Base-by-base conservation (phyloP, 2,888 invertebrate species). In the Agrotis segetum region DNA sequence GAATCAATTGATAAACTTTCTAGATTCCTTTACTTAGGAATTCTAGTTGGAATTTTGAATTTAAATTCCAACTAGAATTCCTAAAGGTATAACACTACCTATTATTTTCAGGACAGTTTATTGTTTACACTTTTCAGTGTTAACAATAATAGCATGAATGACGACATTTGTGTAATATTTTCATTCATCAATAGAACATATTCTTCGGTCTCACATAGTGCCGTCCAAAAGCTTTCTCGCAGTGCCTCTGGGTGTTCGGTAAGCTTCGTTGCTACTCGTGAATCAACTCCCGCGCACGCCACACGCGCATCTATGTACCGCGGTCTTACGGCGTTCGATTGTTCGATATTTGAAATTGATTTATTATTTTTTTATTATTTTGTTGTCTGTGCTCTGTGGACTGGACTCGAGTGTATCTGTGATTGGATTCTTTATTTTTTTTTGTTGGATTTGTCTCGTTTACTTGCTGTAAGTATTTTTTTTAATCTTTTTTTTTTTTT, bases 181-280 rank as follows among this genome's bases (percentile, higher is more conserved):
- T 61, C 16, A 67, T n/a, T 61, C 19, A 24, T 62, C 50, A 78
- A 65, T 53, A 47, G 24, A 29, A 62, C 64, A 13, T 24, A 74
- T 71, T 73, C 40, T 75, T 65, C 55, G 50, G 49, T 79, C 58
- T 79, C 24, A 79, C 87, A 87, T 87, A 73, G 66, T 13, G 46
- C 72, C 67, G 49, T 86, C 79, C 82, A 50, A 75, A 86, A 89
- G 92, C 92, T 92, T 92, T 92, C 92, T 87, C 91, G 87, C 78
- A 72, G n/a, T 24, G 46, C 74, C 59, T 67, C 67, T 69, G 56
- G 40, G 50, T 58, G 70, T 62, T 63, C 60, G 61, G 71, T 67
- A 79, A 76, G 81, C 78, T 76, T 65, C 76, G 81, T 59, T 81
- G 83, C 74, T 80, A 77, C 71, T 80, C 74, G 82, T 70, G 73